phyloP scores from a whole-genome alignment of 2,113 vertebrate species.

The Ondatra zibethicus region DNA sequence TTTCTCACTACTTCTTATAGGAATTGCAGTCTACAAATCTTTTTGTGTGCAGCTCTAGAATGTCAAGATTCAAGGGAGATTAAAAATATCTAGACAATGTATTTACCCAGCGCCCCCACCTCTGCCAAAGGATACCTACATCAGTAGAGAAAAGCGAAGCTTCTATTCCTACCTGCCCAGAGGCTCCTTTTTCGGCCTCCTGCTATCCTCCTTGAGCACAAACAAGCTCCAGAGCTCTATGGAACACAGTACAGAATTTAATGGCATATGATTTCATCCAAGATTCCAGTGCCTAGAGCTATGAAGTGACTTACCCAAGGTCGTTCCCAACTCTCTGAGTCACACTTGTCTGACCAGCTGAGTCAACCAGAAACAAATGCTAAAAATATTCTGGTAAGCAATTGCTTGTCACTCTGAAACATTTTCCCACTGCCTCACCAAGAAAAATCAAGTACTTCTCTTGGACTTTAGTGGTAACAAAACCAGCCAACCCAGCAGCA shows the following conservation, averaged over 20 bases:
- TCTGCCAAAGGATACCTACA: background rate
- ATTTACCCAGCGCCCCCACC: background rate
- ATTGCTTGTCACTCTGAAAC: background rate
- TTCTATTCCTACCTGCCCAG: background rate
- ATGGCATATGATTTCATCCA: background rate
- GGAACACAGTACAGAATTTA: background rate
- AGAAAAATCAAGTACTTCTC: background rate
- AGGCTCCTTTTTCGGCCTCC: background rate
- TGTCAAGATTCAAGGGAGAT: background rate
- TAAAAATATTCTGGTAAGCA: conserved; percentile 29
- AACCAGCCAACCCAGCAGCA: background rate
- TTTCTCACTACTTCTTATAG: background rate
- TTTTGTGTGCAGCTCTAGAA: background rate
- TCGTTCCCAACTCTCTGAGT: conserved; percentile 19
- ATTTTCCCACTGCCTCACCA: background rate
- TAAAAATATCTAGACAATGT: background rate
- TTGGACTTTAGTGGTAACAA: no score
- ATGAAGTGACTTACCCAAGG: conserved; percentile 27
- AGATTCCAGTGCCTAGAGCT: background rate
- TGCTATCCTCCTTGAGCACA: background rate
- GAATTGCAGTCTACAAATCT: background rate
- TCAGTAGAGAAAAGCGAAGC: background rate
- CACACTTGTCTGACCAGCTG: background rate
- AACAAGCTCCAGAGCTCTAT: background rate
- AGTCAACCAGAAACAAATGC: conserved; percentile 44